Evolutionary conservation across 2,113 vertebrate species (phyloP), one percentile per base, ranked within the genome.

Genomic region (Bufo gargarizans): DNA sequence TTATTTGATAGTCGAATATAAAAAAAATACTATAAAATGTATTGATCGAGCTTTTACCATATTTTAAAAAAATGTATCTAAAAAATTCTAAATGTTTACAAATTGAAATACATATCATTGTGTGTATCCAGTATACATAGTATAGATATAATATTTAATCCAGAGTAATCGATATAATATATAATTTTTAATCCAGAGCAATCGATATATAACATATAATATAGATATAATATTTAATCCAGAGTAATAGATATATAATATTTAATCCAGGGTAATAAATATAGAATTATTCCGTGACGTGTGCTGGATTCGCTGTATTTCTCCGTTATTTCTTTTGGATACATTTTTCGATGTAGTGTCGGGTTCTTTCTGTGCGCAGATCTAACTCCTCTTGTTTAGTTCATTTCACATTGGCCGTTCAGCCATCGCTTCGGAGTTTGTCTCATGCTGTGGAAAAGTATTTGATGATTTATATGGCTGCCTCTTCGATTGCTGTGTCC

Each of bases 381-480:
- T 95, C 92, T 92, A 91, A 87, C 91, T 22, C 90, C 94, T 91
- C 95, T 93, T 93, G 94, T 95, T 95, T 94, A 94, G 94, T 95
- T 95, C 94, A 95, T 95, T 94, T 93, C 94, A 94, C 93, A 93
- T 94, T 94, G 94, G 95, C 94, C 94, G 95, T 95, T 94, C 8
- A 94, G 94, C 94, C 94, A 94, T 95, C 92, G 94, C 94, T 95
- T 95, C 94, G 93, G 95, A 95, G 93, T 95, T 95, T 96, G 95
- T 94, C 94, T 94, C 94, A 94, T 93, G 94, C 94, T 72, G 91
- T 93, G 94, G 96, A 96, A 96, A 97, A 97, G 96, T 96, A 96
- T 94, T 95, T 94, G 94, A 95, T 96, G 96, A 96, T 97, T 97
- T 97, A 97, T 97, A 96, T 95, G 95, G 95, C 94, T 95, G 95